phyloP scores from a whole-genome alignment of 2,113 vertebrate species.

The Ellobius talpinus region DNA sequence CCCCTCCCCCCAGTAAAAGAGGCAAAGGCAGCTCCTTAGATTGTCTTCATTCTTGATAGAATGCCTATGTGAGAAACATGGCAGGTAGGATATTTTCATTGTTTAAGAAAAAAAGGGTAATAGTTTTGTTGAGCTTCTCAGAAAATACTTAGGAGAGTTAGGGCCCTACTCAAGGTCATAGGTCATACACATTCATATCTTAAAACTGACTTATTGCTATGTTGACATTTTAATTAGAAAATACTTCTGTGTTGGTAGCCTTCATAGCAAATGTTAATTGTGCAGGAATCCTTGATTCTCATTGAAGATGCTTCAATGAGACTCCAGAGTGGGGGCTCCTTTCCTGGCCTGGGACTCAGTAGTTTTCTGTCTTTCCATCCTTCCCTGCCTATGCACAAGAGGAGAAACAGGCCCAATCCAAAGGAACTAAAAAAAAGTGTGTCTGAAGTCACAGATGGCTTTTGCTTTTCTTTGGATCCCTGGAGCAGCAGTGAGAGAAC shows the following conservation, averaged over 20 bases:
- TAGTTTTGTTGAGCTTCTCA: background rate
- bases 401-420: background rate
- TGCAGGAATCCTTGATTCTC: background rate
- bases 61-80: background rate
- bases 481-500: background rate
- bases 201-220: background rate
- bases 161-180: background rate
- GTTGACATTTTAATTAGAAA: background rate
- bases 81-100: background rate
- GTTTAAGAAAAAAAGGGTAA: background rate
- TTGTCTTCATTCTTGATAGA: background rate
- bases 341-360: too few species aligned
- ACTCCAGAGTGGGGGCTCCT: background rate
- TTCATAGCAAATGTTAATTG: background rate
- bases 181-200: background rate
- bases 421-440: background rate
- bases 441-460: rapidly evolving
- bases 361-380: background rate
- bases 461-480: background rate
- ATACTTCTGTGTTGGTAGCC: background rate
- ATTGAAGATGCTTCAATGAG: too few species aligned
- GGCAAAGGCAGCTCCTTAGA: background rate
- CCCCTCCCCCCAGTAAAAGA: background rate
- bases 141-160: background rate
- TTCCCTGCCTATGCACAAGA: background rate